phyloP scores from a whole-genome alignment of 2,797 vertebrate species.

The Fistularia commersonii region DNA sequence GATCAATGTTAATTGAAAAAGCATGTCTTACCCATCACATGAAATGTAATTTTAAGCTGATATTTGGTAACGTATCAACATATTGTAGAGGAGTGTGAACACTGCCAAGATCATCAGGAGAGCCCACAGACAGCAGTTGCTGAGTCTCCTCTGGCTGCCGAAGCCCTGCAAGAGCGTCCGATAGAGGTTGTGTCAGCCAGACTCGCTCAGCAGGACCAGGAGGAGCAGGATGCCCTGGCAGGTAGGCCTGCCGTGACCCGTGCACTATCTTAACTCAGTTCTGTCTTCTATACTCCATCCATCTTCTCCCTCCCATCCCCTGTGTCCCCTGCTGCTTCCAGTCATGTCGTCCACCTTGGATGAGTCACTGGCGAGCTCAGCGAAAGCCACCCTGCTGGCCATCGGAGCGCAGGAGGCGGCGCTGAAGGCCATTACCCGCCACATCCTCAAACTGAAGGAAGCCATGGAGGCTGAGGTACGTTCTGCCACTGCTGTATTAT shows the following conservation, averaged over 20 bases:
- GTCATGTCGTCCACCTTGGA: conserved; percentile 82
- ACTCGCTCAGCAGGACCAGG: conserved; percentile 84
- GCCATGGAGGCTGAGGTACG: conserved; percentile 93
- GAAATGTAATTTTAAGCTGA: not conserved
- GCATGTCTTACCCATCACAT: no score
- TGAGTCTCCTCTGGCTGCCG: not conserved
- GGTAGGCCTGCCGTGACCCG: conserved; percentile 62
- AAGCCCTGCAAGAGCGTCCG: no score
- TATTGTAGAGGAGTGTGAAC: conserved; percentile 57
- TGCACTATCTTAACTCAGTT: not conserved
- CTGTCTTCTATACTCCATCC: not conserved
- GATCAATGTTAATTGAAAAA: no score
- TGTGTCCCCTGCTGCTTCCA: conserved; percentile 39
- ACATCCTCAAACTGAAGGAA: conserved; percentile 82
- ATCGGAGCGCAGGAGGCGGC: conserved; percentile 90
- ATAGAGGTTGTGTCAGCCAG: conserved; percentile 86
- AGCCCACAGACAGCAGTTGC: not conserved
- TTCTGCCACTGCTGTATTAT: no score
- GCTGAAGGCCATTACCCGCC: conserved; percentile 80
- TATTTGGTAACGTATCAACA: no score
- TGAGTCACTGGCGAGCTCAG: conserved; percentile 76
- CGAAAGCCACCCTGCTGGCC: conserved; percentile 82
- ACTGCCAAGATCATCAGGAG: conserved; percentile 41
- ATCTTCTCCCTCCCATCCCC: not conserved
- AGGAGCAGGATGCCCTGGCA: conserved; percentile 77